Conservation (phyloP, 2,113 vertebrate species). For the Oophaga pumilio region DNA sequence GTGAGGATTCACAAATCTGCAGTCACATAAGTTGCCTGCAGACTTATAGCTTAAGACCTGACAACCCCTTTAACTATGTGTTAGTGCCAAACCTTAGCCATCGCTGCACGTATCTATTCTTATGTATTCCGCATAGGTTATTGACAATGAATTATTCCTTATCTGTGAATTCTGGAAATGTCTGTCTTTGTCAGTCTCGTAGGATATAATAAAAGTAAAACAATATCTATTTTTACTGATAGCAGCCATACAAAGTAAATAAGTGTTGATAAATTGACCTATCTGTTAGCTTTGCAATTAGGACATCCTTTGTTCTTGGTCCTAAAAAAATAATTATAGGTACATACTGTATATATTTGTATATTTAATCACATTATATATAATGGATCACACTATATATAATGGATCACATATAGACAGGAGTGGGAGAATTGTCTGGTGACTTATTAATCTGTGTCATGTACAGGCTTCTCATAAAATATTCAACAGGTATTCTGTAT, state of each 20-base stretch:
- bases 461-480: background rate
- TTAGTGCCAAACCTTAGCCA: too few relatives aligned
- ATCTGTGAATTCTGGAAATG: background rate
- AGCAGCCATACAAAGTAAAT: background rate
- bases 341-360: too few relatives aligned
- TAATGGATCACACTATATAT: background rate
- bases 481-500: too few relatives aligned
- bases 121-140: too few relatives aligned
- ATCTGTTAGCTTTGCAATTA: background rate
- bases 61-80: too few relatives aligned
- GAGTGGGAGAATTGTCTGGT: background rate
- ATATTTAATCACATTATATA: background rate
- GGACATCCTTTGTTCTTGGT: too few relatives aligned
- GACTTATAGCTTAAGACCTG: too few relatives aligned
- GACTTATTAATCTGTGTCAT: background rate
- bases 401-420: too few relatives aligned
- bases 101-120: background rate
- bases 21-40: too few relatives aligned
- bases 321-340: too few relatives aligned
- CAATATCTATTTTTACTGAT: background rate
- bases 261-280: background rate
- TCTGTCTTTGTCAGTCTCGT: background rate
- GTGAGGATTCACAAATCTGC: too few relatives aligned
- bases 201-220: background rate
- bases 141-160: background rate